phyloP scores from a whole-genome alignment of 2,113 vertebrate genomes.

The Riparia riparia region DNA sequence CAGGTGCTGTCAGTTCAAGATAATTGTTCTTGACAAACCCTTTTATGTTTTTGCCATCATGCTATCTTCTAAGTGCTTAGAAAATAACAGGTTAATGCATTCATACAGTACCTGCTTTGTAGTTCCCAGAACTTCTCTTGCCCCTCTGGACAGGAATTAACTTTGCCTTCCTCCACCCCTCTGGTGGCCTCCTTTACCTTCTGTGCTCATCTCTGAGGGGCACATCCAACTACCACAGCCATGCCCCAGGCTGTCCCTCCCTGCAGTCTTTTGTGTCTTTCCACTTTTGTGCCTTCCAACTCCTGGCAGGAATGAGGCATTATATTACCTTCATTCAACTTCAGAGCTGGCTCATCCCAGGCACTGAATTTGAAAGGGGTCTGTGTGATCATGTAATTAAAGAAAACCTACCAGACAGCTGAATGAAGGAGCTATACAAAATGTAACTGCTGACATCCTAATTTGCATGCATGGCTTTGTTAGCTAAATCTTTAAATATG shows the following conservation, averaged over 20 bases:
- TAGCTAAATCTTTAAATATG: neutral
- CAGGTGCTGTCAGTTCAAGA: neutral
- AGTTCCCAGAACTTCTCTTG: neutral
- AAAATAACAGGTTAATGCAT: slow-evolving; percentile 2
- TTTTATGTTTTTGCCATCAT: neutral
- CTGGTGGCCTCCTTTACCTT: neutral
- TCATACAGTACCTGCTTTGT: neutral
- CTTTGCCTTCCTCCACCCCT: neutral
- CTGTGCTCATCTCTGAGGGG: neutral
- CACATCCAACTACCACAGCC: neutral
- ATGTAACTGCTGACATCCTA: neutral
- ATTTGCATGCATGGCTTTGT: neutral
- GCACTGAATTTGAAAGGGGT: slow-evolving; percentile 27
- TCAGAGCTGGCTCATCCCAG: neutral
- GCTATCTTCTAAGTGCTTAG: neutral
- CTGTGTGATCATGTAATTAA: neutral
- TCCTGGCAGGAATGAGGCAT: neutral
- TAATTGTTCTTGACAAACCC: neutral
- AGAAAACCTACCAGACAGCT: neutral
- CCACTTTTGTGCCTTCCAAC: neutral
- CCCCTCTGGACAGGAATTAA: neutral
- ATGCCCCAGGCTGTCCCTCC: neutral
- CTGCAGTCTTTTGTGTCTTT: neutral
- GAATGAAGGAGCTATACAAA: slow-evolving; percentile 25
- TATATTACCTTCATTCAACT: neutral